phyloP scores from a whole-genome alignment of 1,140 invertebrate species.

The Drosophila azteca region DNA sequence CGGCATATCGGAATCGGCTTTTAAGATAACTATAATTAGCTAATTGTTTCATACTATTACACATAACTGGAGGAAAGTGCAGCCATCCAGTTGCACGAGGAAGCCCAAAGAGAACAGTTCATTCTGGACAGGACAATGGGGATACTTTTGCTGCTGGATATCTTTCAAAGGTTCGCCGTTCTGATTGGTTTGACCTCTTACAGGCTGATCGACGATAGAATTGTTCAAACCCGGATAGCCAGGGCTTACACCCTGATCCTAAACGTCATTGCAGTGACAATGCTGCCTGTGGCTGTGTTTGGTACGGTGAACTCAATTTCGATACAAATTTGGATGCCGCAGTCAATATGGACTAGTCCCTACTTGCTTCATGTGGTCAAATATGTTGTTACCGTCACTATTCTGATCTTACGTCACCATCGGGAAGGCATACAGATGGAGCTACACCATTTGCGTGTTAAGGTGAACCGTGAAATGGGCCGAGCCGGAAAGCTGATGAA shows the following conservation, averaged over 20 bases:
- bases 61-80: not conserved
- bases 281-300: constrained; percentile 20
- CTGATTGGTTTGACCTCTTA: constrained; percentile 27
- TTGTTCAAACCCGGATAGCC: constrained; percentile 15
- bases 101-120: not conserved
- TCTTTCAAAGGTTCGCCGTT: constrained; percentile 6
- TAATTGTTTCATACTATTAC: too few relatives aligned
- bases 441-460: not conserved
- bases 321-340: constrained; percentile 4
- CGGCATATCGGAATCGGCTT: too few relatives aligned
- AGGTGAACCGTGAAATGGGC: constrained; percentile 8
- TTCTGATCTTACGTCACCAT: constrained; percentile 3
- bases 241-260: constrained; percentile 21
- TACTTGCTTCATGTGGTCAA: constrained; percentile 5
- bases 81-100: constrained; percentile 9
- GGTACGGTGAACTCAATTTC: not conserved
- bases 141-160: not conserved
- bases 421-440: constrained; percentile 17
- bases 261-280: constrained; percentile 23
- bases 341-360: not conserved
- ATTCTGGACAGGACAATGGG: not conserved
- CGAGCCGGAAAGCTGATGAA: not conserved
- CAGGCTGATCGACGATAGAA: not conserved
- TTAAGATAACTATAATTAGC: too few relatives aligned
- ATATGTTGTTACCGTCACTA: constrained; percentile 12